A percentile compares a stretch with the other conserved stretches of the same genome.
phyloP scores from a whole-genome alignment of 2,888 invertebrate genomes.

The Arge pagana region DNA sequence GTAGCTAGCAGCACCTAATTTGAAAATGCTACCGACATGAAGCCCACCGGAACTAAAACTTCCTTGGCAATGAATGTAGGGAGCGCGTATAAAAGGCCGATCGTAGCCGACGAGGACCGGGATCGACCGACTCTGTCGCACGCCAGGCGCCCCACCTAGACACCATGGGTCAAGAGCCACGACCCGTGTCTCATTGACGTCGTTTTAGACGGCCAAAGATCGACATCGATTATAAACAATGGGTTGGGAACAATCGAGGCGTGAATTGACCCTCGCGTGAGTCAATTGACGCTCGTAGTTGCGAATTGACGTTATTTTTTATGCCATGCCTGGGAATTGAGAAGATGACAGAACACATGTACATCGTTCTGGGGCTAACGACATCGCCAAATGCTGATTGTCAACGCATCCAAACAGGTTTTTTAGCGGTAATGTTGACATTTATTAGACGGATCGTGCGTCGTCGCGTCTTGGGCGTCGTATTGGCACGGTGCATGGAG shows the following conservation, averaged over 20 bases:
- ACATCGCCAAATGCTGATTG: too few relatives aligned
- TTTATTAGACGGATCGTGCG: too few relatives aligned
- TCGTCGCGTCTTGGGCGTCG: too few relatives aligned
- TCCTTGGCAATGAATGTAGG: not conserved
- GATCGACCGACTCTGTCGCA: conserved; percentile 25
- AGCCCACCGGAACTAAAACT: not conserved
- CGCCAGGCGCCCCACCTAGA: conserved; percentile 36
- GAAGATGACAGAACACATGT: too few relatives aligned
- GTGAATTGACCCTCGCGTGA: not conserved
- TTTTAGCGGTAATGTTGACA: too few relatives aligned
- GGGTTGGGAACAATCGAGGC: conserved; percentile 7
- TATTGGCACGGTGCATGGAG: too few relatives aligned
- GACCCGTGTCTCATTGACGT: conserved; percentile 32
- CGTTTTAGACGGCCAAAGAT: conserved; percentile 21
- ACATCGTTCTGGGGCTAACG: too few relatives aligned
- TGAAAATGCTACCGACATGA: not conserved
- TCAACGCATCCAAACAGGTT: too few relatives aligned
- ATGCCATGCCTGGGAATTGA: too few relatives aligned
- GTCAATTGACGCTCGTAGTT: too few relatives aligned
- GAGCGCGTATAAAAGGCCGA: not conserved
- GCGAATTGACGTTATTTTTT: too few relatives aligned
- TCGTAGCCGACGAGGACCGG: not conserved
- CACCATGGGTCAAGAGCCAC: conserved; percentile 30
- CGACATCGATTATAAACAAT: conserved; percentile 21
- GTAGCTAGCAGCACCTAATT: not conserved